A percentile compares a stretch with the other conserved stretches of the same genome.
Conservation (phyloP, 2,888 invertebrate species). For the Calliscelio sp. region DNA sequence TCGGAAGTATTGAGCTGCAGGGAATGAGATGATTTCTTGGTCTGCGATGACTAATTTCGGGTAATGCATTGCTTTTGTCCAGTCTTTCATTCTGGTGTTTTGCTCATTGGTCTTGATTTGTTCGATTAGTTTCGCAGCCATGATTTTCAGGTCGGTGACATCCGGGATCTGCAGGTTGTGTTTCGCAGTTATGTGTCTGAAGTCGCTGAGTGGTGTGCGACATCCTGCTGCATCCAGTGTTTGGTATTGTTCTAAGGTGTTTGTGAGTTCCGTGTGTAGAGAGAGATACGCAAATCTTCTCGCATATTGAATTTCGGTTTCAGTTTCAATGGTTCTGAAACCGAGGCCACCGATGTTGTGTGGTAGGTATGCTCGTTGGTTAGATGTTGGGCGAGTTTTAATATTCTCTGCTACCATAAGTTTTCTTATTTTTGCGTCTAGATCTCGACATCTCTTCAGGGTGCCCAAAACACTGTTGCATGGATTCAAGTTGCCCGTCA, state of each 20-base stretch:
- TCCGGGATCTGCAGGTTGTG: not conserved
- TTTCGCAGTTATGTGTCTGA: too few species aligned
- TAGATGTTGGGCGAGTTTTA: constrained; percentile 19
- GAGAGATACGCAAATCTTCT: not conserved
- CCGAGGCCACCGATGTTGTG: constrained; percentile 37
- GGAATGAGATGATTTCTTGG: not conserved
- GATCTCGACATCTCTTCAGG: constrained; percentile 17
- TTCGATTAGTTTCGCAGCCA: too few species aligned
- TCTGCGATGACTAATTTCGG: too few species aligned
- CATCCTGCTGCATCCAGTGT: not conserved
- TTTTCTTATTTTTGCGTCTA: constrained; percentile 13
- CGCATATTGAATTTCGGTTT: constrained; percentile 27
- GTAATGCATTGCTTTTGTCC: too few species aligned
- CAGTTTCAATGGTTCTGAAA: constrained; percentile 16
- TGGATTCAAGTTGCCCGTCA: too few species aligned
- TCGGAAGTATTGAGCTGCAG: not conserved
- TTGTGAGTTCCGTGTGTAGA: too few species aligned
- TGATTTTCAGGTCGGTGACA: not conserved
- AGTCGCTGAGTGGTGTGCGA: not conserved
- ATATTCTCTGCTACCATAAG: constrained; percentile 8
- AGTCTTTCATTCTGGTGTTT: too few species aligned
- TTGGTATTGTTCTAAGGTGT: not conserved
- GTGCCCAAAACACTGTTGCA: not conserved
- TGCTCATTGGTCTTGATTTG: too few species aligned
- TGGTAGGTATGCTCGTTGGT: constrained; percentile 21